These are phyloP conservation scores for Aphaenogaster floridana DNA, from an alignment of 1,140 invertebrate species.

Conservation along the genomic window DNA sequence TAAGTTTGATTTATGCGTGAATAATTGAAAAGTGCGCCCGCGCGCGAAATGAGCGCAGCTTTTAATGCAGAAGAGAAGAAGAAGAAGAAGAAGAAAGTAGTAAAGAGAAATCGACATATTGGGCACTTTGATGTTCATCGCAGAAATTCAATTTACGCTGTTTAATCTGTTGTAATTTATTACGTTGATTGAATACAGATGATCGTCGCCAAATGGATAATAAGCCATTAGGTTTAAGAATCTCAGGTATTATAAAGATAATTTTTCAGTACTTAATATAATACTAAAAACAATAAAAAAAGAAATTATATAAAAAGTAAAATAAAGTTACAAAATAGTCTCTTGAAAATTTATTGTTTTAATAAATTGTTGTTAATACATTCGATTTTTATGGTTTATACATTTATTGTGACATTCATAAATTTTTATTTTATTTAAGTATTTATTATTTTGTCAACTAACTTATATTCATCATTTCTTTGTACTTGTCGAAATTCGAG, in stretches of 20 bases:
- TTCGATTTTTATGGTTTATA: background rate
- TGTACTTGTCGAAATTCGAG: constrained; percentile 59
- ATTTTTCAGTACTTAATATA: background rate
- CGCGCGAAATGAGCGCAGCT: constrained; percentile 6
- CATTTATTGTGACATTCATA: background rate
- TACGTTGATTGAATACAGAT: background rate
- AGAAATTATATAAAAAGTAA: too few relatives aligned
- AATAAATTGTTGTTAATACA: background rate
- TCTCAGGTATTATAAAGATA: background rate
- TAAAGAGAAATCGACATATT: background rate
- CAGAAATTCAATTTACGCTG: constrained; percentile 11
- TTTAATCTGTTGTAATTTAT: constrained; percentile 46
- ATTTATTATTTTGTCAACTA: background rate
- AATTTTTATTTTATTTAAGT: background rate
- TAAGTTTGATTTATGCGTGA: constrained; percentile 67
- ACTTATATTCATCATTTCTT: background rate
- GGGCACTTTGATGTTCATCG: constrained; percentile 53
- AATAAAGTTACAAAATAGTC: too few relatives aligned
- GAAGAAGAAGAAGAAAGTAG: background rate
- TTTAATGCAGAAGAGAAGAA: background rate
- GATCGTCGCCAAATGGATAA: background rate
- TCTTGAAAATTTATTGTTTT: too few relatives aligned
- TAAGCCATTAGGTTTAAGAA: background rate
- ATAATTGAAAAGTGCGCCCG: constrained; percentile 42
- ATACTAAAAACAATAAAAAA: background rate